Evolutionary conservation across 35 echinoderm and acorn worm genomes (phyloP).

Genomic region (Strongylocentrotus purpuratus): DNA sequence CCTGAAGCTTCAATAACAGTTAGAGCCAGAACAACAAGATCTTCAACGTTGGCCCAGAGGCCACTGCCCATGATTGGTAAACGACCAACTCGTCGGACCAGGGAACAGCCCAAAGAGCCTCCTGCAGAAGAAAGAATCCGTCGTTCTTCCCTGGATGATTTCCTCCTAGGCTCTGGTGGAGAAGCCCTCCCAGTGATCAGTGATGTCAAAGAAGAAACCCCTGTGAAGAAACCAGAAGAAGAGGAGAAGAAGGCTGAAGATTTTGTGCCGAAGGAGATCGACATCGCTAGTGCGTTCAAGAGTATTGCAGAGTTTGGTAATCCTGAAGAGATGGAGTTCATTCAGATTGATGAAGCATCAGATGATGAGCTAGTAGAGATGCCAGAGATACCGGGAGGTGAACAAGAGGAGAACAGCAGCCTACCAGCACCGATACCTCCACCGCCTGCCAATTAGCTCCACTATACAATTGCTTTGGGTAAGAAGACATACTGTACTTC

Average conservation of each 20-base stretch:
- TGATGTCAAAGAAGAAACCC: not conserved
- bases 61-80: conserved; percentile 37
- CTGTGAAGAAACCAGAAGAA: not conserved
- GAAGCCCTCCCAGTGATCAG: conserved; percentile 27
- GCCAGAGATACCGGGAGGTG: conserved; percentile 7
- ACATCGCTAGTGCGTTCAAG: conserved; percentile 44
- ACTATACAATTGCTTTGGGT: not conserved
- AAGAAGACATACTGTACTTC: not conserved
- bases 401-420: not conserved
- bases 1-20: not conserved
- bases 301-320: not conserved
- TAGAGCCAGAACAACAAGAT: not conserved
- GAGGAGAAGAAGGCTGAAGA: not conserved
- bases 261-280: conserved; percentile 23
- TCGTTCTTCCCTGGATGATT: not conserved
- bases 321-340: not conserved
- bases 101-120: conserved; percentile 2
- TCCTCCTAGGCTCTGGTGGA: conserved; percentile 1
- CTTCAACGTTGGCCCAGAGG: conserved; percentile 12
- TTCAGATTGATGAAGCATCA: not conserved
- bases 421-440: conserved; percentile 28
- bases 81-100: not conserved
- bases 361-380: conserved; percentile 23
- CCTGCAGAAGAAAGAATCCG: not conserved
- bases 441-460: not conserved